phyloP scores from a whole-genome alignment of 2,113 vertebrate genomes.

The Coreoperca whiteheadi region DNA sequence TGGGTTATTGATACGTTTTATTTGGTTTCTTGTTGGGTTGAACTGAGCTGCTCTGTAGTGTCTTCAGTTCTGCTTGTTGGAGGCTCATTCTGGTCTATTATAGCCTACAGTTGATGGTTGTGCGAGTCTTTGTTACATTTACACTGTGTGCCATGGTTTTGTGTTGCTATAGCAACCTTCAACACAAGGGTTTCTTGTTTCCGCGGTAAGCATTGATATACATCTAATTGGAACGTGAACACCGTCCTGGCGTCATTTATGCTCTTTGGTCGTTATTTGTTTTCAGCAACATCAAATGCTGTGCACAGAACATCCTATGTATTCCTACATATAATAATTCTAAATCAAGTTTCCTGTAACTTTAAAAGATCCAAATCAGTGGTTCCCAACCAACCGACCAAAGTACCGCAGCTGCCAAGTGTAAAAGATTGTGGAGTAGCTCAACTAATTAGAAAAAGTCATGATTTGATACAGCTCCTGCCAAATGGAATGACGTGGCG shows the following conservation, averaged over 20 bases:
- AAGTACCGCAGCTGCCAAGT: neutral
- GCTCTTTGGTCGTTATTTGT: neutral
- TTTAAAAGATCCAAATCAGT: neutral
- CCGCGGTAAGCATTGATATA: neutral
- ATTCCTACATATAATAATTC: neutral
- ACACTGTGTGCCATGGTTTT: no score
- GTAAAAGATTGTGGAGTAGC: neutral
- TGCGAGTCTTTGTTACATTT: no score
- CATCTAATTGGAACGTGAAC: neutral
- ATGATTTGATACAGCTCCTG: neutral
- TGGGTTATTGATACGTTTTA: no score
- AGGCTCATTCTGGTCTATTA: no score
- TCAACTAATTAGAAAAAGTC: neutral
- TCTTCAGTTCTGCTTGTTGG: no score
- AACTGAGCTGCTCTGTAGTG: no score
- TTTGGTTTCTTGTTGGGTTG: no score
- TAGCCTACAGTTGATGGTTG: no score
- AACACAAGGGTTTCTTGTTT: neutral
- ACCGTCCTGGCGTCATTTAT: neutral
- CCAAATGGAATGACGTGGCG: neutral
- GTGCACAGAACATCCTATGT: no score
- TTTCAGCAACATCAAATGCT: neutral
- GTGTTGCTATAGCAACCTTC: neutral
- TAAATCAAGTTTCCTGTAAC: neutral
- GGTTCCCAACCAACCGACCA: neutral